Conservation (phyloP, 2,888 invertebrate species). For the Drosophila longiperda region DNA sequence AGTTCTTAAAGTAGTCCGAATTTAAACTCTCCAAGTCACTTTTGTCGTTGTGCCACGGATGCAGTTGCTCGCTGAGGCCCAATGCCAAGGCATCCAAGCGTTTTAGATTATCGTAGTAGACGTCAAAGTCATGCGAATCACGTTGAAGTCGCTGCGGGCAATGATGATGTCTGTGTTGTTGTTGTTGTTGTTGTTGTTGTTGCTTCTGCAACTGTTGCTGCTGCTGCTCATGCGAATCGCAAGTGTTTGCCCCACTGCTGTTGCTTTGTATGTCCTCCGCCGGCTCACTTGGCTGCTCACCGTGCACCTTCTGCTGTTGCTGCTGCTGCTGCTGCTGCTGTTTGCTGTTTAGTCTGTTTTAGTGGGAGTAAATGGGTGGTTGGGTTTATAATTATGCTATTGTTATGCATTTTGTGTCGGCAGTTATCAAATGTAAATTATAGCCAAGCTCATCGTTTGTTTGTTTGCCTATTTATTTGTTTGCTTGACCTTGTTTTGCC, state of each 20-base stretch:
- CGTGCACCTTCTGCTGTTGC: constrained; percentile 37
- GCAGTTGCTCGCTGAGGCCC: constrained; percentile 76
- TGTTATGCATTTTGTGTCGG: constrained; percentile 60
- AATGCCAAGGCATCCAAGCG: constrained; percentile 82
- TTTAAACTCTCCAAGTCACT: constrained; percentile 85
- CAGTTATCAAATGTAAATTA: constrained; percentile 40
- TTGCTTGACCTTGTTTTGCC: constrained; percentile 31
- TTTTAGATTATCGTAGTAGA: constrained; percentile 84
- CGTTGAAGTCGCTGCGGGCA: constrained; percentile 47
- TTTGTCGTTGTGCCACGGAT: constrained; percentile 85
- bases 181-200: constrained; percentile 36
- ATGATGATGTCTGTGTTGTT: constrained; percentile 35
- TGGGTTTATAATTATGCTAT: constrained; percentile 56
- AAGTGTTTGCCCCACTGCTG: constrained; percentile 71
- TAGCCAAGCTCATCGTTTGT: constrained; percentile 21
- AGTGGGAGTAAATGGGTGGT: constrained; percentile 37
- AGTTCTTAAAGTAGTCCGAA: constrained; percentile 85
- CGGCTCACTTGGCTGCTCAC: constrained; percentile 46
- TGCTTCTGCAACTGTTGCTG: constrained; percentile 57
- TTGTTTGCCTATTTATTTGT: neutral
- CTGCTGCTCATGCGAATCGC: constrained; percentile 78
- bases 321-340: constrained; percentile 27
- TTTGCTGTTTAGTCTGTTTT: constrained; percentile 63
- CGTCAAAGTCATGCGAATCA: constrained; percentile 81
- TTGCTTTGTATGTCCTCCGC: constrained; percentile 67